A percentile compares a stretch with the other conserved stretches of the same genome.
phyloP scores from a whole-genome alignment of 2,113 vertebrate genomes.

The Cynocephalus volans region DNA sequence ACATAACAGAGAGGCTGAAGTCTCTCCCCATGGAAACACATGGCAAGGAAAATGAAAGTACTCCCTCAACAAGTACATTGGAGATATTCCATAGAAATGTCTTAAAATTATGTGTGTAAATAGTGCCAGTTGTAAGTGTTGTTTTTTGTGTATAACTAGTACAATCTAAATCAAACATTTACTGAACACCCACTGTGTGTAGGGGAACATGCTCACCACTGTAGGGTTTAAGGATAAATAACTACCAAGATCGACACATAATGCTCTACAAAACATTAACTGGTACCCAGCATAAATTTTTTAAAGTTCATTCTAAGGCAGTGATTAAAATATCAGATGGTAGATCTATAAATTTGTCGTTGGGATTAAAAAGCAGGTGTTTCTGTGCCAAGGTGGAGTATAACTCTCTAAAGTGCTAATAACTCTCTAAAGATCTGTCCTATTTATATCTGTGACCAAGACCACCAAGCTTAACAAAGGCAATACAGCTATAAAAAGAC shows the following conservation, averaged over 20 bases:
- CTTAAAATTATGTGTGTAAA: not conserved
- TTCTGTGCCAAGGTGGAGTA: not conserved
- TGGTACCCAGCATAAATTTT: not conserved
- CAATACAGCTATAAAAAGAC: not conserved
- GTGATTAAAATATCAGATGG: not conserved
- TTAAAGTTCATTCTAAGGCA: not conserved
- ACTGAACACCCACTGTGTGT: not conserved
- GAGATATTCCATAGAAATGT: not conserved
- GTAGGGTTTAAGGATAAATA: not conserved
- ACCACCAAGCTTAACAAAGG: not conserved
- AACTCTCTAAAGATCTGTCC: not conserved
- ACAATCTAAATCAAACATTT: not conserved
- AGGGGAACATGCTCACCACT: not conserved
- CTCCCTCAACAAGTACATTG: not conserved
- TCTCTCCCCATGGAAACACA: not conserved
- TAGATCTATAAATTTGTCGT: not conserved
- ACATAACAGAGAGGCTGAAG: not conserved
- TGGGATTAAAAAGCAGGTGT: slow-evolving; percentile 7
- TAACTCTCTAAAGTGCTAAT: no score
- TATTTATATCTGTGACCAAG: not conserved
- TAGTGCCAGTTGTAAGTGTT: not conserved
- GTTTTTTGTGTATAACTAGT: not conserved
- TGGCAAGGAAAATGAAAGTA: not conserved
- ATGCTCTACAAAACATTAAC: not conserved
- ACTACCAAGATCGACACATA: not conserved